A percentile compares a stretch with the other conserved stretches of the same genome.
phyloP scores from a whole-genome alignment of 2,797 vertebrate species.

The Sebastiscus albofasciatus region DNA sequence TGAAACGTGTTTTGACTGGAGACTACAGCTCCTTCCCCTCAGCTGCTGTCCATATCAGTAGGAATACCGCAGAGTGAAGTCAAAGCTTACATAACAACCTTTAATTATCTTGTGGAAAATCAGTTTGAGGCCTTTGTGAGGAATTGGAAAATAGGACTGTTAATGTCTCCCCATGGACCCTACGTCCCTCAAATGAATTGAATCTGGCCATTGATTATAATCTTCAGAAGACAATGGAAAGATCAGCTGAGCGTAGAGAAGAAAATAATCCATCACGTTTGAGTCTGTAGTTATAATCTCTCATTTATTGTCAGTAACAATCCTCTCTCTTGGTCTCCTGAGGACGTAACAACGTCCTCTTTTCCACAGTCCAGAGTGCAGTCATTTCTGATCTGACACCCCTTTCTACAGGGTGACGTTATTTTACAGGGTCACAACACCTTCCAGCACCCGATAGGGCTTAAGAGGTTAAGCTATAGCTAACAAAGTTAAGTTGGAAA shows the following conservation, averaged over 20 bases:
- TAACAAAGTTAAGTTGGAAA: too few species aligned
- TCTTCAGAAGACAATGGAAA: background rate
- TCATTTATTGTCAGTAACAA: background rate
- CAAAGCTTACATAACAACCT: background rate
- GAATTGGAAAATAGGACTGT: slow-evolving; percentile 10
- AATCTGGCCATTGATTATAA: background rate
- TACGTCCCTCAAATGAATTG: background rate
- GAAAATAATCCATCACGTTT: background rate
- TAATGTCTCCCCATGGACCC: background rate
- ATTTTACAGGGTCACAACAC: too few species aligned
- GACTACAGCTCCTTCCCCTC: background rate
- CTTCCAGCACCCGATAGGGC: too few species aligned
- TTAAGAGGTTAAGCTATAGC: too few species aligned
- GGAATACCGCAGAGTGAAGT: background rate
- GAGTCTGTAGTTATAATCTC: background rate
- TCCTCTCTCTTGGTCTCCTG: background rate
- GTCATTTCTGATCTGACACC: background rate
- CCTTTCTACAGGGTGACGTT: too few species aligned
- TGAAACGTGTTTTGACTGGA: background rate
- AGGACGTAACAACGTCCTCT: background rate
- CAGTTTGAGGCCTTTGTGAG: background rate
- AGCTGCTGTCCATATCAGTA: background rate
- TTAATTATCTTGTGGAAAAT: background rate
- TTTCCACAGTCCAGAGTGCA: background rate
- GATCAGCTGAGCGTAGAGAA: background rate